Evolutionary conservation across 2,113 vertebrate genomes (phyloP).

Genomic region (Grallaria varia): DNA sequence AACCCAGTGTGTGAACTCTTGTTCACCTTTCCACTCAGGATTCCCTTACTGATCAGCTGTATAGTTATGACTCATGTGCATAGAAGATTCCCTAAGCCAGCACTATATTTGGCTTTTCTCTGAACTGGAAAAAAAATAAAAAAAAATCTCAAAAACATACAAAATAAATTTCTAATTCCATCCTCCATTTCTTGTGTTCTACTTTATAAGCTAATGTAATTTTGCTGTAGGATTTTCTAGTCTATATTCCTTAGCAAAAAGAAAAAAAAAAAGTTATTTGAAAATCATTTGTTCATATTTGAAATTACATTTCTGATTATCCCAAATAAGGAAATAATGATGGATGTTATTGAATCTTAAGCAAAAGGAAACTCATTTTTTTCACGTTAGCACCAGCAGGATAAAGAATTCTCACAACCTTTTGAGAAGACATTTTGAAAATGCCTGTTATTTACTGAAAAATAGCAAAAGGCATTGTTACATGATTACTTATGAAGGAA

Average conservation of each 20-base stretch:
- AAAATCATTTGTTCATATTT: not conserved
- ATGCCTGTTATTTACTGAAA: not conserved
- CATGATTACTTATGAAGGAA: not conserved
- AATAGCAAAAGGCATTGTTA: not conserved
- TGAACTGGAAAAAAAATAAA: not conserved
- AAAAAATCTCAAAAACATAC: not conserved
- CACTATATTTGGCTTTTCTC: not conserved
- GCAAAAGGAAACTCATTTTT: not conserved
- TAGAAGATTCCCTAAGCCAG: conserved; percentile 1
- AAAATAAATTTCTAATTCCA: not conserved
- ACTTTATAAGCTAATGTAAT: not conserved
- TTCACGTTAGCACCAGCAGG: not conserved
- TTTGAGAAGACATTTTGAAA: not conserved
- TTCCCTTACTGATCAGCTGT: conserved; percentile 14
- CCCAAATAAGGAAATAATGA: not conserved
- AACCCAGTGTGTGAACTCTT: conserved; percentile 11
- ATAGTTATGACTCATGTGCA: not conserved
- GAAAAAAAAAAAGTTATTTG: not conserved
- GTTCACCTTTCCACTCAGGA: conserved; percentile 1
- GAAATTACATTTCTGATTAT: not conserved
- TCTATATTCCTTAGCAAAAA: not conserved
- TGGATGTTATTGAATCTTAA: not conserved
- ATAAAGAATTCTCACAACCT: not conserved
- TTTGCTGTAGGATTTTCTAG: not conserved
- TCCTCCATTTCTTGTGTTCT: not conserved